These are phyloP conservation scores for Phengaris alcon DNA, from an alignment of 2,888 invertebrate species.

Conservation along the genomic window DNA sequence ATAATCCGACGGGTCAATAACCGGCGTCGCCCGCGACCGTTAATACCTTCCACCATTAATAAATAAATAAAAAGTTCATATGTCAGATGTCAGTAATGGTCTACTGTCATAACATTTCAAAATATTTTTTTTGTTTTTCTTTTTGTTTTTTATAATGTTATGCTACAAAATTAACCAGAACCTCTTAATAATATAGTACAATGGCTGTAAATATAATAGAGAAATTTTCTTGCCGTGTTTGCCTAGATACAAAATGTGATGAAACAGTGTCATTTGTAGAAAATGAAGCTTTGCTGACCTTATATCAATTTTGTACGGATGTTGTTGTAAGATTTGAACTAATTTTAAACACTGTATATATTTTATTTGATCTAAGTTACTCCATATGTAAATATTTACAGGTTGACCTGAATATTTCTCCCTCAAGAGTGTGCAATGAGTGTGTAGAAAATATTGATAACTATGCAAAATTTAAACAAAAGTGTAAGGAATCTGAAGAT, in stretches of 20 bases:
- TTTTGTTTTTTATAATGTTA: background rate
- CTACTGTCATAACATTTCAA: no score
- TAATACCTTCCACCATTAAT: no score
- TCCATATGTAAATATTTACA: background rate
- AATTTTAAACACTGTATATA: background rate
- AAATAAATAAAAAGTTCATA: no score
- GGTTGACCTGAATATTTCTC: conserved; percentile 26
- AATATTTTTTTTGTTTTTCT: background rate
- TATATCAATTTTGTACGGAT: conserved; percentile 50
- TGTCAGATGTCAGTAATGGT: no score
- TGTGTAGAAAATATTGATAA: conserved; percentile 46
- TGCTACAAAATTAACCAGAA: background rate
- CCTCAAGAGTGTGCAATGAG: conserved; percentile 36
- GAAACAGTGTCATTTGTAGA: conserved; percentile 40
- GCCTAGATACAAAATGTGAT: conserved; percentile 43
- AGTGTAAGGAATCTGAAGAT: conserved; percentile 46
- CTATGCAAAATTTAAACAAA: conserved; percentile 48
- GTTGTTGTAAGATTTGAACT: conserved; percentile 49
- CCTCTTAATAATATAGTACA: background rate
- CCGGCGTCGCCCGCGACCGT: no score
- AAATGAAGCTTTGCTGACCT: conserved; percentile 43
- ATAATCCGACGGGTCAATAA: no score
- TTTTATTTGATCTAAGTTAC: background rate
- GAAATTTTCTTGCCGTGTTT: conserved; percentile 48
- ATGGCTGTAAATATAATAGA: conserved; percentile 28